phyloP scores from a whole-genome alignment of 2,797 vertebrate species.

The Hyperoplus lanceolatus region DNA sequence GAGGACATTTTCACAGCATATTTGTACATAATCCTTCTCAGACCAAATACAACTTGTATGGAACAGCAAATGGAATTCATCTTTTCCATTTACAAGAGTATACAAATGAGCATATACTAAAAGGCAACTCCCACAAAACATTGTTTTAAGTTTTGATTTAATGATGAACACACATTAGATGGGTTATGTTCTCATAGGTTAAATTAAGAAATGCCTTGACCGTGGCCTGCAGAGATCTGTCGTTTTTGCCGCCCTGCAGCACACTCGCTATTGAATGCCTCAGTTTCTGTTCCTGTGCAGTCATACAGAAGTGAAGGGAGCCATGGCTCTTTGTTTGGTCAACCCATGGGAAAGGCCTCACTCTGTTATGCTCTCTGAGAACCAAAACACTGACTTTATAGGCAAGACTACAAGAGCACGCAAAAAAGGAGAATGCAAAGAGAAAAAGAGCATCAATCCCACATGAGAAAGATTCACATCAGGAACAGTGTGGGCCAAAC shows the following conservation, averaged over 20 bases:
- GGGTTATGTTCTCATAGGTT: conserved; percentile 21
- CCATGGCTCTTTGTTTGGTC: conserved; percentile 77
- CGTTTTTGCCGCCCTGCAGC: conserved; percentile 58
- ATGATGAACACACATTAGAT: not conserved
- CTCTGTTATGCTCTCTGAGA: conserved; percentile 76
- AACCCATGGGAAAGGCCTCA: conserved; percentile 78
- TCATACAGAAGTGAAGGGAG: conserved; percentile 80
- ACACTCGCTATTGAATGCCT: conserved; percentile 70
- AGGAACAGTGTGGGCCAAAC: conserved; percentile 18
- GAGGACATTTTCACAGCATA: not conserved
- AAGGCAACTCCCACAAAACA: not conserved
- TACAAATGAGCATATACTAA: not conserved
- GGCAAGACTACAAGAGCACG: conserved; percentile 48
- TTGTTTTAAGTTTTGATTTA: not conserved
- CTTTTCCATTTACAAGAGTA: not conserved
- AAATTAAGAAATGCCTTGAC: conserved; percentile 50
- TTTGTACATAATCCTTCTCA: not conserved
- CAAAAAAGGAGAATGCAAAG: not conserved
- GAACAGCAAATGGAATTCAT: not conserved
- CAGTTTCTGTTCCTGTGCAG: conserved; percentile 81
- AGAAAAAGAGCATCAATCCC: conserved; percentile 44
- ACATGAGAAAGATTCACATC: conserved; percentile 65
- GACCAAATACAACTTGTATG: not conserved
- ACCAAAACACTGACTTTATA: conserved; percentile 73
- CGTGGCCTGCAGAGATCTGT: conserved; percentile 60